phyloP scores from a whole-genome alignment of 1,140 invertebrate genomes.

The Cephus cinctus region DNA sequence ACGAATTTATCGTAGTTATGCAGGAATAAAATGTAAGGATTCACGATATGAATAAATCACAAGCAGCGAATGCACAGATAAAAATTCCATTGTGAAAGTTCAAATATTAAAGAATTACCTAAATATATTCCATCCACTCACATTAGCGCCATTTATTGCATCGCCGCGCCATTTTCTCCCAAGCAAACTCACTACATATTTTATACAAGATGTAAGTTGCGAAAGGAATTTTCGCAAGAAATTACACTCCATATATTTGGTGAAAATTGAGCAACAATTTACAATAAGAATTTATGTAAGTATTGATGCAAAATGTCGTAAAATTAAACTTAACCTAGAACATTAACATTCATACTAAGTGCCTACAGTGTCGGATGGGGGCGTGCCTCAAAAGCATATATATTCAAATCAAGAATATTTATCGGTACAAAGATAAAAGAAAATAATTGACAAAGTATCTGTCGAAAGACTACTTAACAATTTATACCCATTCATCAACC shows the following conservation, averaged over 20 bases:
- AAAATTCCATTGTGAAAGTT: constrained; percentile 29
- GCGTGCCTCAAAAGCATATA: constrained; percentile 24
- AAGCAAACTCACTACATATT: constrained; percentile 27
- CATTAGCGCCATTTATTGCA: constrained; percentile 55
- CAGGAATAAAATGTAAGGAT: neutral
- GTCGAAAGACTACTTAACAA: too few species aligned
- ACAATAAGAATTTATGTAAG: neutral
- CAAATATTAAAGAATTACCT: constrained; percentile 38
- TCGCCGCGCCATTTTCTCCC: constrained; percentile 57
- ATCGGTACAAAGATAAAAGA: too few species aligned
- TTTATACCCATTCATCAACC: too few species aligned
- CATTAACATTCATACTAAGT: constrained; percentile 35
- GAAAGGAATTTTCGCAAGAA: constrained; percentile 12
- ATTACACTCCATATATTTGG: too few species aligned
- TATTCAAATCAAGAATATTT: neutral
- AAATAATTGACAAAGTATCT: too few species aligned
- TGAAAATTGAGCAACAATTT: neutral
- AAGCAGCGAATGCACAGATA: neutral
- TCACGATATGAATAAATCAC: neutral
- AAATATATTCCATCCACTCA: constrained; percentile 35
- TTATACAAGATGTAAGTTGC: constrained; percentile 1
- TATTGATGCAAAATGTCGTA: constrained; percentile 1
- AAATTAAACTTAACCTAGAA: constrained; percentile 40
- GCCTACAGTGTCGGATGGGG: constrained; percentile 32
- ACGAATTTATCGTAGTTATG: neutral